These are phyloP conservation scores for Mercenaria mercenaria DNA, from an alignment of 1,140 invertebrate species.

Conservation along the genomic window DNA sequence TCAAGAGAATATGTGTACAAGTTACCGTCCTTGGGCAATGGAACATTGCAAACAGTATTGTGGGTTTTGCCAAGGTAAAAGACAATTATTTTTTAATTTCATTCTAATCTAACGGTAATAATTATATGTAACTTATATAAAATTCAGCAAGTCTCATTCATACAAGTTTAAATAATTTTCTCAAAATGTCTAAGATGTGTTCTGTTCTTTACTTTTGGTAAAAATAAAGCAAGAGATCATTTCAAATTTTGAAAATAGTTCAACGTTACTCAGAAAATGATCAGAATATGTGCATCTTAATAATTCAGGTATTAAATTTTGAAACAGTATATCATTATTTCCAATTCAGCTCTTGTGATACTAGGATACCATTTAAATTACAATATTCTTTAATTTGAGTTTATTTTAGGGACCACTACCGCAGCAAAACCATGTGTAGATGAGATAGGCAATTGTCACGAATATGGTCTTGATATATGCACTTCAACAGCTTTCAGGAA, in stretches of 20 bases:
- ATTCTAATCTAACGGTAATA: too few relatives aligned
- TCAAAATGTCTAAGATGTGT: too few relatives aligned
- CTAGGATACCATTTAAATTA: neutral
- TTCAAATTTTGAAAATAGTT: too few relatives aligned
- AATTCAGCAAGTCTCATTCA: too few relatives aligned
- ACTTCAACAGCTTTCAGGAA: neutral
- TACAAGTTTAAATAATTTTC: too few relatives aligned
- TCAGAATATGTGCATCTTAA: neutral
- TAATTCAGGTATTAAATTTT: neutral
- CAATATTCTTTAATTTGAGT: neutral
- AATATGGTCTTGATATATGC: neutral
- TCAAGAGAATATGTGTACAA: constrained; percentile 32
- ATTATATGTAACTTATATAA: too few relatives aligned
- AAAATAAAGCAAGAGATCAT: too few relatives aligned
- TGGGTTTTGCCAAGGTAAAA: constrained; percentile 57
- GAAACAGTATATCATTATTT: neutral
- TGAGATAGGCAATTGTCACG: neutral
- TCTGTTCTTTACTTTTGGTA: too few relatives aligned
- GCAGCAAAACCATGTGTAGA: neutral
- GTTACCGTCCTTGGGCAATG: constrained; percentile 48
- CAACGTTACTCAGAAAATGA: neutral
- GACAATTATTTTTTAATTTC: neutral
- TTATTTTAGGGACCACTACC: neutral
- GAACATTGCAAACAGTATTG: constrained; percentile 47
- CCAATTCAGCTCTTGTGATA: too few relatives aligned